A percentile compares a stretch with the other conserved stretches of the same genome.
phyloP scores from a whole-genome alignment of 2,888 invertebrate genomes.

The Hypolimnas misippus region DNA sequence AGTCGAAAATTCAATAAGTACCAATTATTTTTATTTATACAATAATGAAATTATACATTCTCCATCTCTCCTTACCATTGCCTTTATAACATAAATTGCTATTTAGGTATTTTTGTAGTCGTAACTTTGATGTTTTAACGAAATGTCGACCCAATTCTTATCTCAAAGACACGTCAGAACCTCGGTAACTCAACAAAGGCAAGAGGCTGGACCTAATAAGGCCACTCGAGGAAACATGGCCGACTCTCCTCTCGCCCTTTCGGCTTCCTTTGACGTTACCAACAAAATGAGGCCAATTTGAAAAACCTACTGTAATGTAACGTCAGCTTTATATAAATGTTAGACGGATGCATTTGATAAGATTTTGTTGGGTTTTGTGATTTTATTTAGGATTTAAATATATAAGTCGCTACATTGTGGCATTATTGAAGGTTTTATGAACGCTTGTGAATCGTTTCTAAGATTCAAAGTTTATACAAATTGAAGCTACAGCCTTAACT shows the following conservation, averaged over 20 bases:
- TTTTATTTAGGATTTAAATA: not conserved
- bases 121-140: conserved; percentile 69
- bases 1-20: not conserved
- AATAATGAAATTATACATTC: conserved; percentile 3
- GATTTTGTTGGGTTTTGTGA: conserved; percentile 20
- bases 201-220: conserved; percentile 76
- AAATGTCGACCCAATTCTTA: conserved; percentile 74
- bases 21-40: conserved; percentile 18
- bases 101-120: conserved; percentile 21
- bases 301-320: conserved; percentile 52
- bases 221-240: conserved; percentile 64
- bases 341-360: conserved; percentile 21
- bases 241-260: conserved; percentile 58
- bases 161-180: conserved; percentile 76
- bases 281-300: conserved; percentile 75
- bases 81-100: conserved; percentile 12
- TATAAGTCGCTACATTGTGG: too few relatives aligned
- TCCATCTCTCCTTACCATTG: conserved; percentile 3
- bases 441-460: too few relatives aligned
- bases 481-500: too few relatives aligned
- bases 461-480: too few relatives aligned
- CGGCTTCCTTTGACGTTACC: conserved; percentile 65
- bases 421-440: too few relatives aligned
- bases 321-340: conserved; percentile 41
- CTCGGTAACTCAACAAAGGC: conserved; percentile 67